Conservation (phyloP, 1,140 invertebrate species). For the Panagrolaimus sp. region DNA sequence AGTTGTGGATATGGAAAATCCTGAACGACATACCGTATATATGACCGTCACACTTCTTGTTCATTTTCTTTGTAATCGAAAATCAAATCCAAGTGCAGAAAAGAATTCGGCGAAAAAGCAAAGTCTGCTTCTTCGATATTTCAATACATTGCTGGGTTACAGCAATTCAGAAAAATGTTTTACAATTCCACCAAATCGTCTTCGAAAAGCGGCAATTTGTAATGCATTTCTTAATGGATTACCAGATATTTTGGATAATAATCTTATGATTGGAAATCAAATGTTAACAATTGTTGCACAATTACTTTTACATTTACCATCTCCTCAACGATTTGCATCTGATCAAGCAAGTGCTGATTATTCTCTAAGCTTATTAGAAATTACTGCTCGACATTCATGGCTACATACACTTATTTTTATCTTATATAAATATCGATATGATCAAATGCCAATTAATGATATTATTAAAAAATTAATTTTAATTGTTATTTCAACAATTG, state of each 20-base stretch:
- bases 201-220: conserved; percentile 83
- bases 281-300: conserved; percentile 76
- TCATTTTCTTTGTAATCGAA: conserved; percentile 66
- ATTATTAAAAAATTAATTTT: conserved; percentile 75
- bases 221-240: conserved; percentile 87
- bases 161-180: conserved; percentile 81
- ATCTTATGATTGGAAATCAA: conserved; percentile 69
- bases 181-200: conserved; percentile 76
- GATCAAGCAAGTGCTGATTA: conserved; percentile 66
- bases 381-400: conserved; percentile 79
- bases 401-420: conserved; percentile 84
- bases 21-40: conserved; percentile 89
- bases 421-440: conserved; percentile 94
- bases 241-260: conserved; percentile 63
- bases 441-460: conserved; percentile 70
- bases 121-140: conserved; percentile 72
- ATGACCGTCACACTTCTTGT: conserved; percentile 88
- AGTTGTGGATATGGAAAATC: conserved; percentile 84
- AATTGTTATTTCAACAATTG: conserved; percentile 86
- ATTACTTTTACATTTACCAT: conserved; percentile 79
- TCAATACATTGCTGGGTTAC: conserved; percentile 86
- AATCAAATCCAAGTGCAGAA: conserved; percentile 65
- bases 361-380: conserved; percentile 79
- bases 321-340: conserved; percentile 65
- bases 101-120: conserved; percentile 69